Conservation (phyloP, 2,797 vertebrate genomes). For the Loris lydekkerianus region DNA sequence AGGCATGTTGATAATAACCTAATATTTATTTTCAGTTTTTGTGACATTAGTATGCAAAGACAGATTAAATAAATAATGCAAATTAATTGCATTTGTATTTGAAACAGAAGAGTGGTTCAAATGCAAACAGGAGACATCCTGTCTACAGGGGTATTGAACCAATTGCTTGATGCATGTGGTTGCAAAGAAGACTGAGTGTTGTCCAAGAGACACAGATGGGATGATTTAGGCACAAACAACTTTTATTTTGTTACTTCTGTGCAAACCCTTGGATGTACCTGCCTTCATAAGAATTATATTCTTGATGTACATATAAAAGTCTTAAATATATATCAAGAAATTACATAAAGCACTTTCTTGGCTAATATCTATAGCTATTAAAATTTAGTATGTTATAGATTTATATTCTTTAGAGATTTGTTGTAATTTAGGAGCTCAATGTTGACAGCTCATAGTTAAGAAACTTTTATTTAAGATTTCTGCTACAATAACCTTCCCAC, state of each 20-base stretch:
- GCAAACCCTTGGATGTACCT: constrained; percentile 87
- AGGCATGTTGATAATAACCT: constrained; percentile 82
- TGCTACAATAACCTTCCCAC: constrained; percentile 69
- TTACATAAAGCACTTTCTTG: constrained; percentile 74
- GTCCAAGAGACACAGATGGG: constrained; percentile 91
- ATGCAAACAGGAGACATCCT: constrained; percentile 91
- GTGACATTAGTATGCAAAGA: constrained; percentile 85
- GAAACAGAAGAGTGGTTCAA: constrained; percentile 87
- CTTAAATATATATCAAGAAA: constrained; percentile 70
- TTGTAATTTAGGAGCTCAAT: constrained; percentile 73
- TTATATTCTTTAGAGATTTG: constrained; percentile 72
- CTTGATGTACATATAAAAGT: constrained; percentile 57
- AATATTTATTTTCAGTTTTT: constrained; percentile 82
- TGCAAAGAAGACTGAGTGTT: constrained; percentile 87
- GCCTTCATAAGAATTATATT: constrained; percentile 80
- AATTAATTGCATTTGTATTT: constrained; percentile 86
- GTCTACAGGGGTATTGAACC: constrained; percentile 88
- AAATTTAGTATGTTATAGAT: constrained; percentile 71
- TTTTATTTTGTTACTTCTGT: constrained; percentile 88
- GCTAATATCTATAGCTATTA: constrained; percentile 68
- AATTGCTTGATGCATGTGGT: constrained; percentile 90
- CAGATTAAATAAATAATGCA: constrained; percentile 84
- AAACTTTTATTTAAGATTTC: constrained; percentile 70
- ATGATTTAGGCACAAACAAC: constrained; percentile 90
- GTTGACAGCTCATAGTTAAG: constrained; percentile 68